Base-by-base conservation (phyloP, 2,797 vertebrate species). In the Pogonophryne albipinna region DNA sequence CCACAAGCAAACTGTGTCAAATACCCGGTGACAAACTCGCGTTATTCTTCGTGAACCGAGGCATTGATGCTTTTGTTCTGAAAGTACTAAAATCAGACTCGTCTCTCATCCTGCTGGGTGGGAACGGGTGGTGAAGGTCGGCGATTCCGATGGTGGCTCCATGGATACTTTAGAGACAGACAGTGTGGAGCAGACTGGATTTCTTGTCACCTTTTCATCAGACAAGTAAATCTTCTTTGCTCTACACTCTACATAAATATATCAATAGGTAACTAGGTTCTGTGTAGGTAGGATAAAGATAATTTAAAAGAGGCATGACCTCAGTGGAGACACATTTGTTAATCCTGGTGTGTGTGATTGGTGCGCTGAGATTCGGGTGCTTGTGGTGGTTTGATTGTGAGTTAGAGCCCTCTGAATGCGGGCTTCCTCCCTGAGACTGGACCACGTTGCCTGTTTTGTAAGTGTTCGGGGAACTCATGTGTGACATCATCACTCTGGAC, bases 81-180 rank as follows among this genome's bases (percentile, higher is more conserved):
- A 79, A 88, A 90, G 80, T 82, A 80, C 78, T 79, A 71, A 85
- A 87, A 78, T 19, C 44, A 66, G 85, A 17, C 80, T 68, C 3
- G 4, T 76, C 87, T 86, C 80, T 74, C 75, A 65, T 80, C 78
- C 85, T 64, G 51, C 76, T 7, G 41, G 80, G 82, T 73, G 84
- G 88, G 71, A 20, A 20, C 0, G 79, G 84, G 72, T 81, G 90
- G 85, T 70, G n/a, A 92, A 93, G 93, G 93, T 94, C 83, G 84
- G 89, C 93, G 93, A 93, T 94, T 93, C 93, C 93, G 67, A 84
- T 83, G 92, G 93, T 94, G 93, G 93, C 92, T 93, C 91, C 89
- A 78, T 90, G 88, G 91, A 91, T 58, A 82, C 49, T 52, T 70
- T 53, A 80, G 63, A 82, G 73, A 34, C 56, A 62, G 65, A 34